Percentiles rank a stretch among this genome's conserved stretches.
phyloP scores from a whole-genome alignment of 2,113 vertebrate genomes.

The Rhinogobius similis region DNA sequence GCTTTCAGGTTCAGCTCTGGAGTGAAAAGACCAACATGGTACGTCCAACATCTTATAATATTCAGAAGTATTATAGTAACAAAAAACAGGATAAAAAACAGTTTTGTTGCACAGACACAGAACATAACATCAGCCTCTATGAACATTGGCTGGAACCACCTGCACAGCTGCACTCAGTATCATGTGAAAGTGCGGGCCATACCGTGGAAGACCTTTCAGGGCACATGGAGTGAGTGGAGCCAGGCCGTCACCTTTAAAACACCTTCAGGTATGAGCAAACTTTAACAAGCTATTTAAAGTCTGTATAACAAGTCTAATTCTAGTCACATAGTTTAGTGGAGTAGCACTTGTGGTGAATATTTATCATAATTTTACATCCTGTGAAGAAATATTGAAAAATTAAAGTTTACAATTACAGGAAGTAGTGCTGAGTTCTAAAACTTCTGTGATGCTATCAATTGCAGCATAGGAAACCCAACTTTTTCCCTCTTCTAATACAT shows the following conservation, averaged over 20 bases:
- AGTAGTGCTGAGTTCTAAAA: no score
- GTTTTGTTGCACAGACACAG: slow-evolving; percentile 19
- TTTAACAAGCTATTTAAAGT: no score
- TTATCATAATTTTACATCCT: no score
- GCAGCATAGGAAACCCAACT: no score
- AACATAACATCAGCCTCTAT: slow-evolving; percentile 1
- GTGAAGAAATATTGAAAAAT: no score
- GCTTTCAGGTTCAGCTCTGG: slow-evolving; percentile 55
- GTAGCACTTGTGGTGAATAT: no score
- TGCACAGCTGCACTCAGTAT: slow-evolving; percentile 34
- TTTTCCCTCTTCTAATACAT: no score
- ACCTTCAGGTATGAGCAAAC: slow-evolving; percentile 31
- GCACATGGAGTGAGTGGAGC: slow-evolving; percentile 76
- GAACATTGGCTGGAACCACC: slow-evolving; percentile 28
- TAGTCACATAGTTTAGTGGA: no score
- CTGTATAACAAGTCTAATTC: no score
- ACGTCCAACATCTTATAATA: not conserved
- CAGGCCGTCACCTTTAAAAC: slow-evolving; percentile 29
- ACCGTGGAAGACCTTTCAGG: slow-evolving; percentile 22
- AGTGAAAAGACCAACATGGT: not conserved
- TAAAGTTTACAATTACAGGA: no score
- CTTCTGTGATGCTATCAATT: no score
- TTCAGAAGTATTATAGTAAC: not conserved
- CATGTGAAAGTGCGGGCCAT: slow-evolving; percentile 49
- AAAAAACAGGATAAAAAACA: not conserved